These are phyloP conservation scores for Rosalia funebris DNA, from an alignment of 2,888 invertebrate species.

Conservation along the genomic window DNA sequence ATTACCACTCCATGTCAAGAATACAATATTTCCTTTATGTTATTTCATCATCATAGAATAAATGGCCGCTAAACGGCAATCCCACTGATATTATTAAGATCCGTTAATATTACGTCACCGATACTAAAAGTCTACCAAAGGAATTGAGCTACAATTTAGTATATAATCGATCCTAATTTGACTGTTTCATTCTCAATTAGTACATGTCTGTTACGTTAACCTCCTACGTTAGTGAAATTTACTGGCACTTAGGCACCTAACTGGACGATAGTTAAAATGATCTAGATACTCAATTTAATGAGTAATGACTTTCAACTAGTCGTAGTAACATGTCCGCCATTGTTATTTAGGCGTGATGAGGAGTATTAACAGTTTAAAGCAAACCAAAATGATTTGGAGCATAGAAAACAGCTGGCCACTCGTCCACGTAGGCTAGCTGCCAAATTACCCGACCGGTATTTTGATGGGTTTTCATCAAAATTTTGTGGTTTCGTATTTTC, in stretches of 20 bases:
- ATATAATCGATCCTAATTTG: too few relatives aligned
- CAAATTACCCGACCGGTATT: conserved; percentile 46
- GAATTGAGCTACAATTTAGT: too few relatives aligned
- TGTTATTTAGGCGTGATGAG: conserved; percentile 36
- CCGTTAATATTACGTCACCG: too few relatives aligned
- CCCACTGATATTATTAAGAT: too few relatives aligned
- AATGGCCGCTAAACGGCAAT: too few relatives aligned
- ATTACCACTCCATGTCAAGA: too few relatives aligned
- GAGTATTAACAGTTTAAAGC: conserved; percentile 29
- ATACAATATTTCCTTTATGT: too few relatives aligned
- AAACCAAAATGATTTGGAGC: conserved; percentile 36
- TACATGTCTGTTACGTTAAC: too few relatives aligned
- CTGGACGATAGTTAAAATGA: conserved; percentile 33
- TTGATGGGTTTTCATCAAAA: conserved; percentile 36
- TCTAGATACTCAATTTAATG: conserved; percentile 43
- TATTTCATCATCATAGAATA: too few relatives aligned
- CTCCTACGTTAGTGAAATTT: too few relatives aligned
- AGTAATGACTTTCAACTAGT: conserved; percentile 43
- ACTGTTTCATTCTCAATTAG: too few relatives aligned
- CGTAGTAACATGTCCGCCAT: conserved; percentile 39
- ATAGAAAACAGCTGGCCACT: conserved; percentile 34
- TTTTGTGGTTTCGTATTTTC: conserved; percentile 4
- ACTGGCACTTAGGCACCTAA: conserved; percentile 19
- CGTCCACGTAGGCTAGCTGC: conserved; percentile 36
- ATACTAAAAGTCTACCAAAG: too few relatives aligned